Base-by-base conservation (phyloP, 2,113 vertebrate species). In the Osmerus eperlanus region DNA sequence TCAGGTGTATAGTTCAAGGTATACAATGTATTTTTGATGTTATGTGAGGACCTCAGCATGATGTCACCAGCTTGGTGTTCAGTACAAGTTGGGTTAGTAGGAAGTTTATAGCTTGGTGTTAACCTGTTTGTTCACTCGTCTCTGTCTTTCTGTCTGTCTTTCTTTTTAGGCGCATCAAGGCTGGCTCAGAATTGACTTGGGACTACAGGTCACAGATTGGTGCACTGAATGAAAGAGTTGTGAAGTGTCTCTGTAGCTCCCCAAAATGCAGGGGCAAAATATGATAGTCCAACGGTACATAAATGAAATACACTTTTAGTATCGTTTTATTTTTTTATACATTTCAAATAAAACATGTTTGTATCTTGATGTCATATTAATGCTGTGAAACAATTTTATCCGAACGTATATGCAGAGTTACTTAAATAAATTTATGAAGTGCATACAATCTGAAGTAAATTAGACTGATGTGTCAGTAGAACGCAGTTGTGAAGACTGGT, bases 191-290 rank as follows among this genome's bases (percentile, higher is more conserved):
- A 73, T 89, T 96, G 19, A 95, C 94, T 0, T 96, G 95, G 95
- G 94, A 96, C 81, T 96, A 96, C 79, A 95, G 94, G 85, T 96
- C 95, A 1, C 93, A 95, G 65, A 93, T 96, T 0, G 95, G 95
- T 59, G 95, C 94, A 19, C n/a, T 4, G n/a, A 11, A 21, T 0
- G 94, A 53, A 14, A 95, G 94, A 60, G 89, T 94, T 71, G 87
- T 95, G 29, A 89, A 94, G 3, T 96, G 95, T 84, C 94, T 93
- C 82, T 96, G 95, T 0, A 94, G 94, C 6, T 95, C 95, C 19
- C 85, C 92, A 0, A 91, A 94, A 18, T 95, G 95, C 81, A 84
- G 92, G 0, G 95, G 94, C 21, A 52, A 61, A 28, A 9, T 66
- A 15, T 52, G 21, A 53, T 8, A 55, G 36, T 23, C 11, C 1